Conservation (phyloP, 2,888 invertebrate genomes). For the Dermolepida albohirtum region DNA sequence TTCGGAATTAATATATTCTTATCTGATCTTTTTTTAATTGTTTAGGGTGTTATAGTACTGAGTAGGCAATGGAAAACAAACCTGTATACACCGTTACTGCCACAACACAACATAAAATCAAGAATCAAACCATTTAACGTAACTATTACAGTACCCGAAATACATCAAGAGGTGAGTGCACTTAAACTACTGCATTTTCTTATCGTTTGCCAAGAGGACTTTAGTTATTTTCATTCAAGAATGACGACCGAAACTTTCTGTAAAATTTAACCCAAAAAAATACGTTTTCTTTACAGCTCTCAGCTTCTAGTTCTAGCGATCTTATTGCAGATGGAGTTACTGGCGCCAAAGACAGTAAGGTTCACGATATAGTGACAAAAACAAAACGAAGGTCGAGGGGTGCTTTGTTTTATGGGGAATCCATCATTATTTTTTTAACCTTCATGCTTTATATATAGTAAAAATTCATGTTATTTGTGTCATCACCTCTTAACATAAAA, state of each 20-base stretch:
- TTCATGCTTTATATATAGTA: no score
- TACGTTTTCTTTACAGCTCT: conserved; percentile 26
- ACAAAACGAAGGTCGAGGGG: conserved; percentile 7
- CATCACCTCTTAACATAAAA: no score
- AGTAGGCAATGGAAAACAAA: conserved; percentile 98
- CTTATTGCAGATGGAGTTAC: conserved; percentile 18
- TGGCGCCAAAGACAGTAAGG: conserved; percentile 19
- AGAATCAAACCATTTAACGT: conserved; percentile 88
- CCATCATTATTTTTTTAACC: no score
- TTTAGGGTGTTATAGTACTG: conserved; percentile 92
- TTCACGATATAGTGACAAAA: not conserved
- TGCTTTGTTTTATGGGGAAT: conserved; percentile 19
- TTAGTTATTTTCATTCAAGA: not conserved
- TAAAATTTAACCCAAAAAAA: not conserved
- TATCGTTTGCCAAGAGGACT: not conserved
- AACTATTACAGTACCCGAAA: conserved; percentile 87
- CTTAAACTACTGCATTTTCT: not conserved
- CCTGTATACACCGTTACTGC: conserved; percentile 89
- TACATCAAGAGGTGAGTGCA: conserved; percentile 80
- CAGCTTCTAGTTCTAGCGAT: conserved; percentile 31
- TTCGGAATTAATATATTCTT: no score
- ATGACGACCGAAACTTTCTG: no score
- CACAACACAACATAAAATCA: conserved; percentile 86
- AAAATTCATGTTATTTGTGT: no score
- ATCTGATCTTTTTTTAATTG: conserved; percentile 43